Conservation (phyloP, 2,888 invertebrate species). For the Elegia similella region DNA sequence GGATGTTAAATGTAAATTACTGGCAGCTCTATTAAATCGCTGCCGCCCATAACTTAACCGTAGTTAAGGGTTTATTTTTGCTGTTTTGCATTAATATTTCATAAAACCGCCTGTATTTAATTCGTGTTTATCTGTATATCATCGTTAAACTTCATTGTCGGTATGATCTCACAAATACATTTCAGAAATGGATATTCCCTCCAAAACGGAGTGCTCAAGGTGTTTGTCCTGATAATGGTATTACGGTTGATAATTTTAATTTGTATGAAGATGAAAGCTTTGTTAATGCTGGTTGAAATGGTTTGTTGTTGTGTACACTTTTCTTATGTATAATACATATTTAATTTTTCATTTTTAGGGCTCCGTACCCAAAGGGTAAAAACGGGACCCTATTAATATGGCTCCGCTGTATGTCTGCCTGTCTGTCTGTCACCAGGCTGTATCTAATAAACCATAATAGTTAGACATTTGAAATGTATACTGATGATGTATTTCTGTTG, state of each 20-base stretch:
- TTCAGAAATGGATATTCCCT: slow-evolving; percentile 10
- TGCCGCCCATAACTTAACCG: slow-evolving; percentile 18
- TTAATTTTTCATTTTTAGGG: too few relatives aligned
- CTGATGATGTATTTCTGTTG: too few relatives aligned
- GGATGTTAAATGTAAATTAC: neutral
- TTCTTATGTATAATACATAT: too few relatives aligned
- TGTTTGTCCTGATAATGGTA: neutral
- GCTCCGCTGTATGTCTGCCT: too few relatives aligned
- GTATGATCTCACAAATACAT: slow-evolving; percentile 19
- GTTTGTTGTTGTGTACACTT: too few relatives aligned
- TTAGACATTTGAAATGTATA: too few relatives aligned
- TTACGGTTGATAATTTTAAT: neutral
- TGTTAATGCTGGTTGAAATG: neutral
- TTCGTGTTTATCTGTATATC: slow-evolving; percentile 34
- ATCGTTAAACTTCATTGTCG: slow-evolving; percentile 31
- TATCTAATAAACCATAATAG: too few relatives aligned
- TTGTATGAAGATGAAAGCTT: neutral
- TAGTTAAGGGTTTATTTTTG: slow-evolving; percentile 22
- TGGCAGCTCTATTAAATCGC: slow-evolving; percentile 19
- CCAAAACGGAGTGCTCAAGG: neutral
- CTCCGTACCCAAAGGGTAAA: too few relatives aligned
- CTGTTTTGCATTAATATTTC: slow-evolving; percentile 34
- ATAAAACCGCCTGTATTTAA: slow-evolving; percentile 34
- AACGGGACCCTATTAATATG: too few relatives aligned
- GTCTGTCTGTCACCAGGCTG: too few relatives aligned